Evolutionary conservation across 2,797 vertebrate species (phyloP).

Genomic region (Salmo trutta): DNA sequence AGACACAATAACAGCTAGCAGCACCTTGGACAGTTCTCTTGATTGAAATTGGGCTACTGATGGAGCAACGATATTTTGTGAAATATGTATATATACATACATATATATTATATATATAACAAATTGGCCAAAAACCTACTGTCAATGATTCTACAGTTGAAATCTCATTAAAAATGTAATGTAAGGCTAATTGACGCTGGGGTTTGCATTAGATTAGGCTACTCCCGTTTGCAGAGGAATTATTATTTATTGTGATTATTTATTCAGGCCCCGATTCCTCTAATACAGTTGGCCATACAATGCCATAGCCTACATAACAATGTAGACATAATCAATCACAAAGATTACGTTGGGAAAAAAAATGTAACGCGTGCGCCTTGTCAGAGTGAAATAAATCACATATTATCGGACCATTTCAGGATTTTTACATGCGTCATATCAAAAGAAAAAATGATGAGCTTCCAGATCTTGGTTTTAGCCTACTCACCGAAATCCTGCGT

Average conservation of each 20-base stretch:
- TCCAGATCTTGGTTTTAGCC: background rate
- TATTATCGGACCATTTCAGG: background rate
- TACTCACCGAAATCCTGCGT: constrained; percentile 94
- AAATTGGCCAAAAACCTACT: background rate
- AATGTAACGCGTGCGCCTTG: background rate
- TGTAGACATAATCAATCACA: background rate
- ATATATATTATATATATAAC: too few species aligned
- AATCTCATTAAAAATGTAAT: background rate
- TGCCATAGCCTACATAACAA: background rate
- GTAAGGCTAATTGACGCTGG: background rate
- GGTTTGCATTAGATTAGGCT: background rate
- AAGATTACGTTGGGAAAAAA: background rate
- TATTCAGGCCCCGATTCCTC: background rate
- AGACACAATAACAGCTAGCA: constrained; percentile 25
- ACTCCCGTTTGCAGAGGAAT: background rate
- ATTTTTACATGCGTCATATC: background rate
- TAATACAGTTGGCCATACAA: background rate
- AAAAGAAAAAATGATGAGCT: background rate
- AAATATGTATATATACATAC: too few species aligned
- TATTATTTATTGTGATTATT: background rate
- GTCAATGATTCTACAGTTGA: background rate
- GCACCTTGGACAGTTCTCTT: constrained; percentile 56
- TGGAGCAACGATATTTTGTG: background rate
- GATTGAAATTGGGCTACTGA: constrained; percentile 3
- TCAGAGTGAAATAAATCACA: background rate